Conservation (phyloP, 2,888 invertebrate species). For the Graphium colonna region DNA sequence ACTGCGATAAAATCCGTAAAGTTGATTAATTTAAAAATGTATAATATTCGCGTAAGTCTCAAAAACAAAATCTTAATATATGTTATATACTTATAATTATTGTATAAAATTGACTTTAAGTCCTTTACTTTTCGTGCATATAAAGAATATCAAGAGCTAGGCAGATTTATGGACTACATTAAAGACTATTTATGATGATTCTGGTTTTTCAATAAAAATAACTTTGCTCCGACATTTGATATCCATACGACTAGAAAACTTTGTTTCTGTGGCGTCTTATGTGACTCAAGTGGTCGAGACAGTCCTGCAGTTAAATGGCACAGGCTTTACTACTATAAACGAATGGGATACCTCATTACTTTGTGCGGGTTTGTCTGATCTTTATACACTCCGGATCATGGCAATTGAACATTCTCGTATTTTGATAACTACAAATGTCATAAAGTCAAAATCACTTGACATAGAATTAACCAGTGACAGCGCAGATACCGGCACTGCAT, state of each 20-base stretch:
- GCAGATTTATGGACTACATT: neutral
- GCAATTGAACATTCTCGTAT: conserved; percentile 28
- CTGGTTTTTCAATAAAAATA: conserved; percentile 28
- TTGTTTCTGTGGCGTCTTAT: conserved; percentile 31
- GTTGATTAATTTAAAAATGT: no score
- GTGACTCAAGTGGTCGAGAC: conserved; percentile 31
- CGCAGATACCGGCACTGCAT: neutral
- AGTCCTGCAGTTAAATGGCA: conserved; percentile 28
- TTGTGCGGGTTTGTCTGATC: conserved; percentile 28
- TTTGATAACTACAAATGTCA: neutral
- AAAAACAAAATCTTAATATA: no score
- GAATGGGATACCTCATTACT: conserved; percentile 29
- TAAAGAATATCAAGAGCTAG: neutral
- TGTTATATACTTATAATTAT: no score
- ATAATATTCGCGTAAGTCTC: no score
- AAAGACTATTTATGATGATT: no score
- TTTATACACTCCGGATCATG: conserved; percentile 28
- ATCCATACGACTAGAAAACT: conserved; percentile 25
- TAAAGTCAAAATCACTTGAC: conserved; percentile 29
- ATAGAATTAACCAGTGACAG: conserved; percentile 11
- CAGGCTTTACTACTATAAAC: conserved; percentile 30
- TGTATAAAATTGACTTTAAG: neutral
- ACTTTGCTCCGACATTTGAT: conserved; percentile 29
- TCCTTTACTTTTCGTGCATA: neutral
- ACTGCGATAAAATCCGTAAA: no score